Percentiles rank a stretch among this genome's conserved stretches.
These are phyloP conservation scores for Nudaria mundana DNA, from an alignment of 2,888 invertebrate genomes.

Conservation along the genomic window DNA sequence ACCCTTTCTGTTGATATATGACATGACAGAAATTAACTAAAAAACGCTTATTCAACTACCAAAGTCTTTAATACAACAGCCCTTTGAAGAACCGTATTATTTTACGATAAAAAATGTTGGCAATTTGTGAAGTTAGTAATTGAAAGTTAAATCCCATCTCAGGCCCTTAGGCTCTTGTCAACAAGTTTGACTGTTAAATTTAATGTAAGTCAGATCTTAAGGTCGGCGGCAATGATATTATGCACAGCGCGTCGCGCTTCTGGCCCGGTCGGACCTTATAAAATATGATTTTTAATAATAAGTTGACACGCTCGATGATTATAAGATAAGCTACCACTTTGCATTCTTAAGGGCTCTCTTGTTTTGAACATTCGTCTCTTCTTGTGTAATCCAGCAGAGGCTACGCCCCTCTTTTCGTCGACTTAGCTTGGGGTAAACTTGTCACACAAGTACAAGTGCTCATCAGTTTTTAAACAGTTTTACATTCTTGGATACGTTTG, in stretches of 20 bases:
- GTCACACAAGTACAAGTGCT: too few species aligned
- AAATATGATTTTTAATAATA: slow-evolving; percentile 82
- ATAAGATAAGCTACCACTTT: slow-evolving; percentile 80
- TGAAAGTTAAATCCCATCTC: slow-evolving; percentile 40
- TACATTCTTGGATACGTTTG: too few species aligned
- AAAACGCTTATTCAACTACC: slow-evolving; percentile 45
- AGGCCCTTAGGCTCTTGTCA: slow-evolving; percentile 41
- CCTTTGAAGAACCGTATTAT: slow-evolving; percentile 12
- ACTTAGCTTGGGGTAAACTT: slow-evolving; percentile 35
- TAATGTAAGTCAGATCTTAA: slow-evolving; percentile 41
- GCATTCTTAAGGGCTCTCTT: slow-evolving; percentile 73
- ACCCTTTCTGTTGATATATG: slow-evolving; percentile 70
- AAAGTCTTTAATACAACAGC: slow-evolving; percentile 18
- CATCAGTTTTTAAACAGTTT: too few species aligned
- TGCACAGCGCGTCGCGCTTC: slow-evolving; percentile 55
- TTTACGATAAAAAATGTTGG: slow-evolving; percentile 21
- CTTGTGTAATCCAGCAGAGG: slow-evolving; percentile 63
- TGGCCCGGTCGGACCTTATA: slow-evolving; percentile 55
- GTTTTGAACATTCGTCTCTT: slow-evolving; percentile 63
- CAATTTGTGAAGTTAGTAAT: slow-evolving; percentile 37
- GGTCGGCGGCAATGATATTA: slow-evolving; percentile 37
- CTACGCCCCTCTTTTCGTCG: slow-evolving; percentile 44
- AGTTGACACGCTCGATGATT: slow-evolving; percentile 81
- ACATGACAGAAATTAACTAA: slow-evolving; percentile 60
- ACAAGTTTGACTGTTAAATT: slow-evolving; percentile 51